Conservation (phyloP, 2,888 invertebrate genomes). For the Chrysopilus asiliformis region DNA sequence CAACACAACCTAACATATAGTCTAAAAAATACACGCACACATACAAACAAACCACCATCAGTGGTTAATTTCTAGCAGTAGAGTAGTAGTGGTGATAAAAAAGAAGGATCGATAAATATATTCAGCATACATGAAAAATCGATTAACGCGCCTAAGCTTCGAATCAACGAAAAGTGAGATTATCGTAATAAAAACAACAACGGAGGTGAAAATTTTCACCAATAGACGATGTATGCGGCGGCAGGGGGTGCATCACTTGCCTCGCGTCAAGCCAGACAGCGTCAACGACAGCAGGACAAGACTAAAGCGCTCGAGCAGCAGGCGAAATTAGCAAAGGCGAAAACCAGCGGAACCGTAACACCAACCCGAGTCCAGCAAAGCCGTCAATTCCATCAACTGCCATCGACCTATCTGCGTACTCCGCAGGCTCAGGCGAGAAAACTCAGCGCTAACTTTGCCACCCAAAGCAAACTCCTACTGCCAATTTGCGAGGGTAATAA, state of each 20-base stretch:
- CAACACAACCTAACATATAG: no score
- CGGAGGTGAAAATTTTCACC: no score
- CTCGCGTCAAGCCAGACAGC: slow-evolving; percentile 62
- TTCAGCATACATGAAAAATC: no score
- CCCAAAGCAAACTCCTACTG: slow-evolving; percentile 34
- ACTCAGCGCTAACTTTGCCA: slow-evolving; percentile 33
- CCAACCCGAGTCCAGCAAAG: slow-evolving; percentile 28
- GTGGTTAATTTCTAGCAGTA: no score
- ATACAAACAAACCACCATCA: no score
- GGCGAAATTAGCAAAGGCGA: slow-evolving; percentile 38
- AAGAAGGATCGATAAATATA: no score
- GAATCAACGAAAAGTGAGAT: no score
- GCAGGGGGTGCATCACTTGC: slow-evolving; percentile 80
- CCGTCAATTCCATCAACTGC: slow-evolving; percentile 44
- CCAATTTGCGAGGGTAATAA: slow-evolving; percentile 34
- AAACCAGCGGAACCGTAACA: slow-evolving; percentile 27
- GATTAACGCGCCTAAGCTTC: no score
- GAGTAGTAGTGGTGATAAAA: no score
- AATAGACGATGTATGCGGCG: slow-evolving; percentile 62
- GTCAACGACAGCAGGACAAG: slow-evolving; percentile 41
- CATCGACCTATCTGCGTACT: slow-evolving; percentile 36
- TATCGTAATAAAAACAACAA: no score
- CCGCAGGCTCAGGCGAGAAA: slow-evolving; percentile 30
- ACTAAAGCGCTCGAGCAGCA: slow-evolving; percentile 36
- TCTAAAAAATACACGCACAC: no score